Evolutionary conservation across 2,113 vertebrate genomes (phyloP).

Genomic region (Gasterosteus nipponicus): DNA sequence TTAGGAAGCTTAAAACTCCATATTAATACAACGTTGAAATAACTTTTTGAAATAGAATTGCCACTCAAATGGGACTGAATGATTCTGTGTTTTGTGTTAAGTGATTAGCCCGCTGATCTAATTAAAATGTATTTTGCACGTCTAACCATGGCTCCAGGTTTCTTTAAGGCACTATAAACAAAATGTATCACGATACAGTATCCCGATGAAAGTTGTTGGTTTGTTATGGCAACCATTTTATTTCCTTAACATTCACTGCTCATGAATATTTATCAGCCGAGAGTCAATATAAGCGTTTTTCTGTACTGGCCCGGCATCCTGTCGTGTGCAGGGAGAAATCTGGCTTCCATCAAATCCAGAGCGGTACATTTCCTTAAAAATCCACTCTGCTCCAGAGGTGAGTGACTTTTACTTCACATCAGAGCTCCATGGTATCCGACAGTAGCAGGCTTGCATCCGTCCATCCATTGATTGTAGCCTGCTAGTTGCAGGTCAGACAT

Average conservation of each 20-base stretch:
- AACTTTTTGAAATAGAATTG: neutral
- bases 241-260: slow-evolving; percentile 86
- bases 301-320: slow-evolving; percentile 84
- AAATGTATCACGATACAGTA: slow-evolving; percentile 17
- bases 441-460: slow-evolving; percentile 10
- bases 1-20: slow-evolving; percentile 36
- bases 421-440: slow-evolving; percentile 3
- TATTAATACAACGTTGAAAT: neutral
- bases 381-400: neutral
- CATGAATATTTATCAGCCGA: slow-evolving; percentile 88
- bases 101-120: neutral
- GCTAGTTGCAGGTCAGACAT: slow-evolving; percentile 2
- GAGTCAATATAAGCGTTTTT: slow-evolving; percentile 85
- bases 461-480: slow-evolving; percentile 5
- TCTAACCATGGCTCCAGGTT: slow-evolving; percentile 10
- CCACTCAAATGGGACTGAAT: neutral
- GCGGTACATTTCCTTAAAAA: slow-evolving; percentile 43
- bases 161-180: slow-evolving; percentile 17
- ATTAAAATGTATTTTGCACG: neutral
- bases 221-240: slow-evolving; percentile 85
- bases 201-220: slow-evolving; percentile 70
- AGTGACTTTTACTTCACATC: slow-evolving; percentile 3
- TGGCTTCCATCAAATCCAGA: slow-evolving; percentile 87
- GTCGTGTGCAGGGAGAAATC: slow-evolving; percentile 84
- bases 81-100: neutral